Percentiles rank a stretch among this genome's conserved stretches.
phyloP scores from a whole-genome alignment of 2,888 invertebrate species.

The Macrophya annulata region DNA sequence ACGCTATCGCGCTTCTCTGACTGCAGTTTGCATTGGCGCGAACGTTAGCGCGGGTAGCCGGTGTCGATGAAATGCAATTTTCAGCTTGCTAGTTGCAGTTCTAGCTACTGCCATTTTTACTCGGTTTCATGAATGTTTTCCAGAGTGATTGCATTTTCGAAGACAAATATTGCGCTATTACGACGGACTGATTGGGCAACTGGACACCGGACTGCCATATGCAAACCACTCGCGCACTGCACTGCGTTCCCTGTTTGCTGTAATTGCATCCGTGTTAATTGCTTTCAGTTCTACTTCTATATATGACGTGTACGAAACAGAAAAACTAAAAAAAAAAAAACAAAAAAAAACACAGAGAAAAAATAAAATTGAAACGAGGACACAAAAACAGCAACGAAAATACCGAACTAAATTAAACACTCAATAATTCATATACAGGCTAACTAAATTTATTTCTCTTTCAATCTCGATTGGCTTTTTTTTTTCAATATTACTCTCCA shows the following conservation, averaged over 20 bases:
- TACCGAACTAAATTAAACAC: slow-evolving; percentile 1
- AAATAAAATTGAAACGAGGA: neutral
- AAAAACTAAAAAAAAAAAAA: slow-evolving; percentile 3
- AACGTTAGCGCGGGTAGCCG: slow-evolving; percentile 58
- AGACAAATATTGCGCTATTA: slow-evolving; percentile 69
- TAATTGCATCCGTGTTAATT: slow-evolving; percentile 63
- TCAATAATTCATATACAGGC: neutral
- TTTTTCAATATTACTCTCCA: neutral
- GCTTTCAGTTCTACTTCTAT: slow-evolving; percentile 40
- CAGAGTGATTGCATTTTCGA: slow-evolving; percentile 70
- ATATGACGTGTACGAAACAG: neutral
- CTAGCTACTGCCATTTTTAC: slow-evolving; percentile 57
- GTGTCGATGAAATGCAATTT: slow-evolving; percentile 69
- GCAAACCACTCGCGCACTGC: slow-evolving; percentile 31
- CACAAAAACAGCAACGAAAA: neutral
- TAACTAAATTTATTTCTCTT: neutral
- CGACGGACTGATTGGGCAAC: slow-evolving; percentile 63
- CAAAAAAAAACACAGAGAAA: neutral
- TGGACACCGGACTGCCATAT: slow-evolving; percentile 13
- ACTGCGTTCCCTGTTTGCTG: slow-evolving; percentile 52
- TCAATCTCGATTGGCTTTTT: neutral
- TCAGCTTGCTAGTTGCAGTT: slow-evolving; percentile 61
- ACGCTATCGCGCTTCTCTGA: neutral
- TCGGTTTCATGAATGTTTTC: slow-evolving; percentile 63
- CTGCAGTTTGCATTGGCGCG: neutral